These are phyloP conservation scores for Drosophila quadrilineata DNA, from an alignment of 1,140 invertebrate genomes.

Conservation along the genomic window DNA sequence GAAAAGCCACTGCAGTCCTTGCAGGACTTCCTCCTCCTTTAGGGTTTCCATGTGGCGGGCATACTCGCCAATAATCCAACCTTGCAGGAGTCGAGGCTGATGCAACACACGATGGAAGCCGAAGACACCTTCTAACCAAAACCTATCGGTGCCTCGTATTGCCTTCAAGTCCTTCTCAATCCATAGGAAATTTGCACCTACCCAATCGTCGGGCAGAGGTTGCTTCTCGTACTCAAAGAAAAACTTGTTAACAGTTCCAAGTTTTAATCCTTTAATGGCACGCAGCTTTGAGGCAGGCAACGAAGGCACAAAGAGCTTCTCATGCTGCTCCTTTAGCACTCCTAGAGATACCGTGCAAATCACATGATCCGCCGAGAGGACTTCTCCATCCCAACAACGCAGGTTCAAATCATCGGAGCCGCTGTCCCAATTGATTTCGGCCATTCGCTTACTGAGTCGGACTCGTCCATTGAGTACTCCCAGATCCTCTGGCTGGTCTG, in stretches of 20 bases:
- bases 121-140: slow-evolving; percentile 85
- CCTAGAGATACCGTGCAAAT: slow-evolving; percentile 87
- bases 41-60: slow-evolving; percentile 84
- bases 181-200: slow-evolving; percentile 83
- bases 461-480: slow-evolving; percentile 73
- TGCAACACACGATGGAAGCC: slow-evolving; percentile 85
- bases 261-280: slow-evolving; percentile 85
- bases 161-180: slow-evolving; percentile 79
- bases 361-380: slow-evolving; percentile 85
- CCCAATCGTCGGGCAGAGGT: slow-evolving; percentile 84
- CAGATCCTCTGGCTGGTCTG: slow-evolving; percentile 26
- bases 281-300: slow-evolving; percentile 84
- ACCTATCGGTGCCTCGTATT: slow-evolving; percentile 54
- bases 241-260: slow-evolving; percentile 89
- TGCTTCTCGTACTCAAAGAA: slow-evolving; percentile 88
- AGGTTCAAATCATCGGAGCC: slow-evolving; percentile 69
- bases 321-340: slow-evolving; percentile 85
- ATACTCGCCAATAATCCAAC: slow-evolving; percentile 84
- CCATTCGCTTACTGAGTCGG: slow-evolving; percentile 82
- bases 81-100: slow-evolving; percentile 86
- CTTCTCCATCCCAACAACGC: slow-evolving; percentile 84
- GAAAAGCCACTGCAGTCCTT: slow-evolving; percentile 81
- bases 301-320: slow-evolving; percentile 84
- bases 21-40: slow-evolving; percentile 81
- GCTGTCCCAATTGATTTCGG: slow-evolving; percentile 81